Evolutionary conservation across 2,797 vertebrate species (phyloP).

Genomic region (Tangara arthus): DNA sequence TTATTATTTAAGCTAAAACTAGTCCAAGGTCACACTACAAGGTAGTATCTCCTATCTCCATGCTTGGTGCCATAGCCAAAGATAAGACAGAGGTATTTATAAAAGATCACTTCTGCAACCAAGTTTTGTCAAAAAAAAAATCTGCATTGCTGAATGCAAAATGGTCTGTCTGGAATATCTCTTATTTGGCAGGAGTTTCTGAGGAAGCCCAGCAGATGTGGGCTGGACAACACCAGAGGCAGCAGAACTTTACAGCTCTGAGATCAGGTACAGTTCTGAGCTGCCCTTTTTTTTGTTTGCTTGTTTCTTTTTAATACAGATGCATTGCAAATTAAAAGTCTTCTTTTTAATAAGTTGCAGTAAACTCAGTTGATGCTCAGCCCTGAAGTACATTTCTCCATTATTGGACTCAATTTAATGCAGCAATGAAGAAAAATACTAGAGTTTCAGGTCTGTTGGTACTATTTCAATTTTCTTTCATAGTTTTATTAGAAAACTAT

Average conservation of each 20-base stretch:
- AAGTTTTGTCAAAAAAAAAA: background rate
- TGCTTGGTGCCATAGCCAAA: background rate
- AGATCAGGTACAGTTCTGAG: background rate
- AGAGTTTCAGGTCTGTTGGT: background rate
- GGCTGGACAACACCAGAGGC: background rate
- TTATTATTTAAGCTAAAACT: background rate
- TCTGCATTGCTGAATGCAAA: background rate
- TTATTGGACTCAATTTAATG: background rate
- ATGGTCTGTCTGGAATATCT: background rate
- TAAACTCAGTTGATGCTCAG: background rate
- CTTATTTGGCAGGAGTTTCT: background rate
- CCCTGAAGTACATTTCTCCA: background rate
- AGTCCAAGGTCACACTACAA: background rate
- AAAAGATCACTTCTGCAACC: background rate
- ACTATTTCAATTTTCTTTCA: background rate
- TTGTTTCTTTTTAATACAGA: background rate
- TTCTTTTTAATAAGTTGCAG: background rate
- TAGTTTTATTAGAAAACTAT: background rate
- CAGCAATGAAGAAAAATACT: background rate
- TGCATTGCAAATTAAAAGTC: background rate
- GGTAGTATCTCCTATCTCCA: background rate
- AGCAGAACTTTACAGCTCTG: background rate
- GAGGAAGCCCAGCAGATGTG: accelerated
- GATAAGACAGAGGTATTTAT: background rate
- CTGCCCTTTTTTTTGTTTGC: no score